Evolutionary conservation across 2,797 vertebrate species (phyloP).

Genomic region (Anabas testudineus): DNA sequence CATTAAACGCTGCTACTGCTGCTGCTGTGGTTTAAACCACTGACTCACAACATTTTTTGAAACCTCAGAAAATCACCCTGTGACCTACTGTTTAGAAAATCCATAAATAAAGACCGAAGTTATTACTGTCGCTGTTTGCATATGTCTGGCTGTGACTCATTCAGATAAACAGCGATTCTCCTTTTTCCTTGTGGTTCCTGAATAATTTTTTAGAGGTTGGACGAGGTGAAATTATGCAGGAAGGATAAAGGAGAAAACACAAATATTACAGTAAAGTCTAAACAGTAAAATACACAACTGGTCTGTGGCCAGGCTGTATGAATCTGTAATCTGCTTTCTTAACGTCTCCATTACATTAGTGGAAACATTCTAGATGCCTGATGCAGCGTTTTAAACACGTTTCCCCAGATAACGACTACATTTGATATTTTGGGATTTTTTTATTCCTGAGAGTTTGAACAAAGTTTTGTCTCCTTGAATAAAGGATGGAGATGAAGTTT

Average conservation of each 20-base stretch:
- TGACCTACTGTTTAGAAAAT: neutral
- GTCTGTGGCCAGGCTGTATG: too few relatives aligned
- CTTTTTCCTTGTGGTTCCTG: neutral
- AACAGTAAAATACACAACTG: neutral
- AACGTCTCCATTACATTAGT: too few relatives aligned
- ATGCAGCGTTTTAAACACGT: too few relatives aligned
- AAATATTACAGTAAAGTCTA: neutral
- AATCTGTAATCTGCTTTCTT: too few relatives aligned
- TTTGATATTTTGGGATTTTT: too few relatives aligned
- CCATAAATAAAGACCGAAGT: conserved; percentile 1
- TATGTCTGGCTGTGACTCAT: neutral
- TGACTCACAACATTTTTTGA: too few relatives aligned
- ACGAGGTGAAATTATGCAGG: neutral
- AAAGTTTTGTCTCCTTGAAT: too few relatives aligned
- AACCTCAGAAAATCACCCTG: neutral
- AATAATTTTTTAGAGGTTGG: neutral
- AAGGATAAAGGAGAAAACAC: neutral
- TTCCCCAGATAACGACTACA: too few relatives aligned
- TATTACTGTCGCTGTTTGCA: neutral
- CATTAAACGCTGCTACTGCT: neutral
- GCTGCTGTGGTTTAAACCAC: neutral
- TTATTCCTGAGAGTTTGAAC: too few relatives aligned
- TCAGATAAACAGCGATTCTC: neutral
- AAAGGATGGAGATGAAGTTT: too few relatives aligned
- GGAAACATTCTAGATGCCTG: too few relatives aligned